These are phyloP conservation scores for Sinelater perroti DNA, from an alignment of 2,888 invertebrate genomes.

Conservation along the genomic window DNA sequence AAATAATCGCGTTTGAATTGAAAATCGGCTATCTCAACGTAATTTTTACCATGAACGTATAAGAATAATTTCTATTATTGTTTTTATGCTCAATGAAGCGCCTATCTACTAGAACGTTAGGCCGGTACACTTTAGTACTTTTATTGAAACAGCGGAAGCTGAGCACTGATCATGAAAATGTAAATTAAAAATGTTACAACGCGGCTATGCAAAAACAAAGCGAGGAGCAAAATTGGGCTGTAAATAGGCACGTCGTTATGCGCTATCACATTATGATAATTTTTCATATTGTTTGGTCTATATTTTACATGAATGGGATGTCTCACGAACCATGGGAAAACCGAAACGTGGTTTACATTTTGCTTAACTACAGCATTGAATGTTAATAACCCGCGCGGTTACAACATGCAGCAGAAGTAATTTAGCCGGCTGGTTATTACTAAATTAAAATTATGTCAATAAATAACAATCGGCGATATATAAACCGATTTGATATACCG, in stretches of 20 bases:
- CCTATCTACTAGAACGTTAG: too few relatives aligned
- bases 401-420: constrained; percentile 1
- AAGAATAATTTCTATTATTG: too few relatives aligned
- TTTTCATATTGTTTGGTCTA: constrained; percentile 28
- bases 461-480: constrained; percentile 23
- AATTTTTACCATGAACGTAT: too few relatives aligned
- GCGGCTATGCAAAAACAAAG: background rate
- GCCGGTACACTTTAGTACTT: too few relatives aligned
- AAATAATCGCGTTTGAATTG: too few relatives aligned
- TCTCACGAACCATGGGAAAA: constrained; percentile 21
- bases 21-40: too few relatives aligned
- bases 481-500: constrained; percentile 21
- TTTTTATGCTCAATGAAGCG: too few relatives aligned
- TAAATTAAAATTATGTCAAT: constrained; percentile 13
- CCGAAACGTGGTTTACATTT: constrained; percentile 16
- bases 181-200: background rate
- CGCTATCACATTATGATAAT: constrained; percentile 16
- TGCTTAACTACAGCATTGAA: constrained; percentile 10
- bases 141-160: too few relatives aligned
- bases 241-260: constrained; percentile 15
- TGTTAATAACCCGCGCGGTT: background rate
- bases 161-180: background rate
- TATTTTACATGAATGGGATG: constrained; percentile 19
- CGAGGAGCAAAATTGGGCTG: constrained; percentile 2
- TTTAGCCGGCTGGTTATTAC: constrained; percentile 7